Conservation (phyloP, 2,797 vertebrate species). For the Eidolon dupreanum region DNA sequence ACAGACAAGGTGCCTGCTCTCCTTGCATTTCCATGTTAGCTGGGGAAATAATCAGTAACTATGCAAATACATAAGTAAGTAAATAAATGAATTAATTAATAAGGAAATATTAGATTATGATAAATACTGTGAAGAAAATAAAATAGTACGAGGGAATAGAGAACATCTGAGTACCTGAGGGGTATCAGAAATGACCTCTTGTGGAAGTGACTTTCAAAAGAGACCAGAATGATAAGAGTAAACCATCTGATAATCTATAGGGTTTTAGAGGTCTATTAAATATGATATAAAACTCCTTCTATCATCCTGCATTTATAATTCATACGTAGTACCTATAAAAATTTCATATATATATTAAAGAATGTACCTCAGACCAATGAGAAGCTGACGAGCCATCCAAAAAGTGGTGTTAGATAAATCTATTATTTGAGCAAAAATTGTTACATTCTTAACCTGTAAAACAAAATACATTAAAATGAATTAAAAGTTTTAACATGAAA, state of each 20-base stretch:
- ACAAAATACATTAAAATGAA: background rate
- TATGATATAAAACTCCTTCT: background rate
- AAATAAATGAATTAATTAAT: background rate
- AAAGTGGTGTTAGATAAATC: background rate
- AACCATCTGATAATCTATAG: background rate
- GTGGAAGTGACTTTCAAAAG: background rate
- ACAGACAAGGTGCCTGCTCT: background rate
- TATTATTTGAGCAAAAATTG: background rate
- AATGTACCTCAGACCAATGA: background rate
- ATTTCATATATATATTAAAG: background rate
- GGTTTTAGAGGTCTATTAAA: background rate
- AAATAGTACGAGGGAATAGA: background rate
- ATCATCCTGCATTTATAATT: background rate
- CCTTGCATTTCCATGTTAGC: background rate
- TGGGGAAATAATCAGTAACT: background rate
- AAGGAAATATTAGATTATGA: background rate
- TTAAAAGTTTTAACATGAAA: conserved; percentile 18
- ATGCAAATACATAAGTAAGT: background rate
- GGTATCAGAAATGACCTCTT: background rate
- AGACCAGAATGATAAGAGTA: background rate
- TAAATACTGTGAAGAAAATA: conserved; percentile 11
- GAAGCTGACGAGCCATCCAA: background rate
- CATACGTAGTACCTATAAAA: background rate
- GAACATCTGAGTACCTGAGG: background rate
- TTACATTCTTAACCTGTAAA: background rate